A percentile compares a stretch with the other conserved stretches of the same genome.
Evolutionary conservation across 1,140 invertebrate species (phyloP).

Genomic region (Coptotermes formosanus): DNA sequence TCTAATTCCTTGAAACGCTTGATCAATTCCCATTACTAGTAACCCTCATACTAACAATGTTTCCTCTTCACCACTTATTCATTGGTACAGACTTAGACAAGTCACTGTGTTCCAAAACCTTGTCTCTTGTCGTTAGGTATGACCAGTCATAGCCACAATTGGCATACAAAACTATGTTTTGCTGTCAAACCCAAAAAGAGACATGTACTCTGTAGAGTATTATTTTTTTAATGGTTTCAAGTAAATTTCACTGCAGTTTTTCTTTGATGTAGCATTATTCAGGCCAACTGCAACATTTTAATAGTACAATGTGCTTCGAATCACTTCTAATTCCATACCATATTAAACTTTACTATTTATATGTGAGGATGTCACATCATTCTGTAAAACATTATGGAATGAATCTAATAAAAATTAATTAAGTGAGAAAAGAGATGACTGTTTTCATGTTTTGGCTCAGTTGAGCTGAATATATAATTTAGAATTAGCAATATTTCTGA

Average conservation of each 20-base stretch:
- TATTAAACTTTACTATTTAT: constrained; percentile 1
- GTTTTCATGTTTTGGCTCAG: not conserved
- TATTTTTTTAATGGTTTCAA: not conserved
- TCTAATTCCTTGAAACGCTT: constrained; percentile 4
- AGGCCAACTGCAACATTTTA: not conserved
- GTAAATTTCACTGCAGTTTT: not conserved
- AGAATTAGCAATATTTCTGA: not conserved
- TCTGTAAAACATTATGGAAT: constrained; percentile 17
- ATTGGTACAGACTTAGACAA: not conserved
- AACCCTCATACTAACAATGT: not conserved
- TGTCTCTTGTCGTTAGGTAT: constrained; percentile 15
- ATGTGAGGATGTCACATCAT: constrained; percentile 12
- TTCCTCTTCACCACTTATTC: not conserved
- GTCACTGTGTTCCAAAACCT: not conserved
- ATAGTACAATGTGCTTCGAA: constrained; percentile 18
- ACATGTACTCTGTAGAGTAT: constrained; percentile 5
- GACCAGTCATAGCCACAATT: not conserved
- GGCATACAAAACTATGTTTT: not conserved
- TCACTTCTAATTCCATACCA: constrained; percentile 18
- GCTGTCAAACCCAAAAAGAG: not conserved
- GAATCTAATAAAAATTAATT: constrained; percentile 15
- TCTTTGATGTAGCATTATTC: constrained; percentile 13
- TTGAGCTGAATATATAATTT: not conserved
- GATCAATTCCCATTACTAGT: constrained; percentile 6
- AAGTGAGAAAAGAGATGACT: not conserved